These are phyloP conservation scores for Coelinius sp. DNA, from an alignment of 2,888 invertebrate genomes.

Conservation along the genomic window DNA sequence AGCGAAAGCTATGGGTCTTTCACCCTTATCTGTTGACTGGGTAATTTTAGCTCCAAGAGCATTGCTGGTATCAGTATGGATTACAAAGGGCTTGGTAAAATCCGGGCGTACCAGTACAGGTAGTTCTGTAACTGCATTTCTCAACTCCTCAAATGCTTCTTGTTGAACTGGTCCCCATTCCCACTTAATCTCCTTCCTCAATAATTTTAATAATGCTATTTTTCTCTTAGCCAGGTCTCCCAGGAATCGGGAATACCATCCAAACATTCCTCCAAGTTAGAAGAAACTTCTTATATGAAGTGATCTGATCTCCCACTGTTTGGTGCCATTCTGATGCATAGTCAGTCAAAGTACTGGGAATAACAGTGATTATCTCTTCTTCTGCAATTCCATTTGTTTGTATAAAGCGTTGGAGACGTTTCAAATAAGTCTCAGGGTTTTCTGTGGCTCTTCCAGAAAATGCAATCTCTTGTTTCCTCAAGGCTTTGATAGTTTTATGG, in stretches of 20 bases:
- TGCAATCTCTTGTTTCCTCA: background rate
- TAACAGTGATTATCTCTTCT: background rate
- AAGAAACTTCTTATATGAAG: background rate
- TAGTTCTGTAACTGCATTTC: background rate
- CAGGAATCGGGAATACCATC: constrained; percentile 44
- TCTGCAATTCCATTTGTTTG: background rate
- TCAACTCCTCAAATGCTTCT: constrained; percentile 22
- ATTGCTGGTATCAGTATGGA: constrained; percentile 28
- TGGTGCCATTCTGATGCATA: background rate
- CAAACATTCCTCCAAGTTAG: constrained; percentile 49
- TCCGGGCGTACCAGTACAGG: constrained; percentile 19
- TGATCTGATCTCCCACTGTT: background rate
- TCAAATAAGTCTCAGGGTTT: background rate
- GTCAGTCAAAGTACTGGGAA: background rate
- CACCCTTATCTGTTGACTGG: background rate
- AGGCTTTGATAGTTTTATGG: background rate
- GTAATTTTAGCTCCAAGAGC: constrained; percentile 29
- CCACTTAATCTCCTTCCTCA: constrained; percentile 4
- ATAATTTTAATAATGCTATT: background rate
- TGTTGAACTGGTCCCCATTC: constrained; percentile 25
- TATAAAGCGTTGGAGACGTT: background rate
- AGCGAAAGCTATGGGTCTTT: background rate
- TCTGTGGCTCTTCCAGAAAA: background rate
- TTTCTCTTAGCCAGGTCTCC: background rate
- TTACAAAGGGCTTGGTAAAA: constrained; percentile 10